These are phyloP conservation scores for Gryllus longicercus DNA, from an alignment of 2,888 invertebrate genomes.

Conservation along the genomic window DNA sequence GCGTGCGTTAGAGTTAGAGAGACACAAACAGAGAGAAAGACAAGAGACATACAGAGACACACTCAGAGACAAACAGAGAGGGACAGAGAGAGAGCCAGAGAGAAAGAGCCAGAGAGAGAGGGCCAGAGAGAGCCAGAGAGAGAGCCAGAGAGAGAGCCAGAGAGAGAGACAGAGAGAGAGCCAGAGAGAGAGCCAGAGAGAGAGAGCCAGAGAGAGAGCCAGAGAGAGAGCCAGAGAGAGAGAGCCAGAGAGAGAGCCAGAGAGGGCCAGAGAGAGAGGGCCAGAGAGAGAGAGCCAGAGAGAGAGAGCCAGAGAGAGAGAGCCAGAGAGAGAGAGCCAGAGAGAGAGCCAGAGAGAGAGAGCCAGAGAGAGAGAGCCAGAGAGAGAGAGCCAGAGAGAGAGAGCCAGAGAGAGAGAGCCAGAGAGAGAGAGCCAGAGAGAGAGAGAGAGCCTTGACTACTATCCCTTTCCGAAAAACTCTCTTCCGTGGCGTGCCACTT, in stretches of 20 bases:
- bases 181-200: not conserved
- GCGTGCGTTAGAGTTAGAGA: too few species aligned
- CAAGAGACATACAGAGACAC: not conserved
- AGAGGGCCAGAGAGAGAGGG: not conserved
- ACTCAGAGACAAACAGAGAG: too few species aligned
- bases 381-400: not conserved
- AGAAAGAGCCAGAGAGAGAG: too few species aligned
- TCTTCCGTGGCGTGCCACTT: too few species aligned
- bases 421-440: not conserved
- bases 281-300: not conserved
- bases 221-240: not conserved
- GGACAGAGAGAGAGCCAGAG: too few species aligned
- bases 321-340: not conserved
- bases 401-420: not conserved
- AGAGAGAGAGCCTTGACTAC: not conserved
- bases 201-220: conserved; percentile 6
- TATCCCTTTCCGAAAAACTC: too few species aligned
- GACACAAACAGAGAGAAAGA: not conserved
- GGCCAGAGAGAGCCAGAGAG: too few species aligned
- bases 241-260: not conserved
- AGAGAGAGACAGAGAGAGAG: too few species aligned
- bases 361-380: not conserved
- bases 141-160: too few species aligned
- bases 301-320: not conserved
- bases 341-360: not conserved